Base-by-base conservation (phyloP, 2,888 invertebrate genomes). In the Myopa testacea region DNA sequence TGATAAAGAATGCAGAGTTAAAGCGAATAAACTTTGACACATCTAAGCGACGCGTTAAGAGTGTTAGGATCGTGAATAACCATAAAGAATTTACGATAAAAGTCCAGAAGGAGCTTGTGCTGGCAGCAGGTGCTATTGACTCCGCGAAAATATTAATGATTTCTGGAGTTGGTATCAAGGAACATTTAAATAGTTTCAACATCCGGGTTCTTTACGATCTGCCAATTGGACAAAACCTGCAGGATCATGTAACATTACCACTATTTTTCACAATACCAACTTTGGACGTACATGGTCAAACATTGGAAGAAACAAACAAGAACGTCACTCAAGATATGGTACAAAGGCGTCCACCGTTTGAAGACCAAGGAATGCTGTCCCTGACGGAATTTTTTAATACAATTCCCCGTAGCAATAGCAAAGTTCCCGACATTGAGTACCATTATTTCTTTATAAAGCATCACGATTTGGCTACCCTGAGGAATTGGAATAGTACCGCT, bases 201-300 rank as follows among this genome's bases (percentile, higher is more conserved):
- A 82, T 89, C 10, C 80, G 83, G 0, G 74, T 88, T 4, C 52
- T 85, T 0, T 75, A 81, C 3, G 79, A 87, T 16, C 65, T 89
- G 7, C 82, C 83, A 0, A 94, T 95, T 0, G 95, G 95, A 0
- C 91, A 93, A 81, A 94, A 96, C 84, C 90, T 96, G 1, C 95
- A 95, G 87, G 96, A 96, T 85, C 96, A 96, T 86, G 92, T 94
- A 37, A 92, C 93, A 0, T 90, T 93, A 1, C 84, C 86, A 4
- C 6, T 88, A 0, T 83, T 86, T 26, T 65, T 87, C 16, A 37
- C 12, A 38, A 5, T 4, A 1, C 65, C 65, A 26, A 7, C 4
- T 38, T 38, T 65, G 7, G 62, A 62, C 5, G 62, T 6, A 6
- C 16, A 58, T 8, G 50, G 0, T n/a, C 10, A 4, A n/a, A 1